Conservation (phyloP, 2,113 vertebrate species). For the Saguinus midas region DNA sequence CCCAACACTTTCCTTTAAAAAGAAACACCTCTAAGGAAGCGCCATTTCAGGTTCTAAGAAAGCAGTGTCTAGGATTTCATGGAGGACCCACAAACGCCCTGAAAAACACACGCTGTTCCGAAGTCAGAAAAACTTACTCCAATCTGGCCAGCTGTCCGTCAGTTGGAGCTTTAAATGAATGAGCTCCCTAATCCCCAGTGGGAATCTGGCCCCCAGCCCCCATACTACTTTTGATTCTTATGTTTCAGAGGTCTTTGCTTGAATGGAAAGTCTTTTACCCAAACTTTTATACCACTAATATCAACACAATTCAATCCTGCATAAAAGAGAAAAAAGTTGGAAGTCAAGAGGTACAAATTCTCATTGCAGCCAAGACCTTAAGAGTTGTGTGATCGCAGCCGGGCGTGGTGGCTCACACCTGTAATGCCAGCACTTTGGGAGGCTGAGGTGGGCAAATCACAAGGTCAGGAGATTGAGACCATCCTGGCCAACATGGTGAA, state of each 20-base stretch:
- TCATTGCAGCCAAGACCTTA: not conserved
- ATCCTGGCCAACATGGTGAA: no score
- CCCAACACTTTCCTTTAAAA: not conserved
- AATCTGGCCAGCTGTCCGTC: not conserved
- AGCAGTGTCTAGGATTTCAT: not conserved
- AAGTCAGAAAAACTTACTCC: not conserved
- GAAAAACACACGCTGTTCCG: not conserved
- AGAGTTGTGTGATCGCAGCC: not conserved
- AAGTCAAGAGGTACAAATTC: not conserved
- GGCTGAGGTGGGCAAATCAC: no score
- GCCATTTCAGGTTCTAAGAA: not conserved
- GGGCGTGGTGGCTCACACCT: no score
- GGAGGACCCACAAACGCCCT: rapidly evolving
- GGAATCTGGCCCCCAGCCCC: no score
- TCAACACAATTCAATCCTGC: not conserved
- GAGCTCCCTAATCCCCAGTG: not conserved
- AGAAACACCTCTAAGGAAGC: not conserved
- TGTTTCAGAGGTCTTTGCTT: not conserved
- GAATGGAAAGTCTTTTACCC: not conserved
- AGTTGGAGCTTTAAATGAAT: not conserved
- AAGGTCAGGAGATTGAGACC: no score
- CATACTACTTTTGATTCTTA: not conserved
- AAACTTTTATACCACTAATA: not conserved
- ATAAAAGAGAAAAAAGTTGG: not conserved
- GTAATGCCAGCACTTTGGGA: no score